phyloP scores from a whole-genome alignment of 2,888 invertebrate species.

The Drosophila melanosoma region DNA sequence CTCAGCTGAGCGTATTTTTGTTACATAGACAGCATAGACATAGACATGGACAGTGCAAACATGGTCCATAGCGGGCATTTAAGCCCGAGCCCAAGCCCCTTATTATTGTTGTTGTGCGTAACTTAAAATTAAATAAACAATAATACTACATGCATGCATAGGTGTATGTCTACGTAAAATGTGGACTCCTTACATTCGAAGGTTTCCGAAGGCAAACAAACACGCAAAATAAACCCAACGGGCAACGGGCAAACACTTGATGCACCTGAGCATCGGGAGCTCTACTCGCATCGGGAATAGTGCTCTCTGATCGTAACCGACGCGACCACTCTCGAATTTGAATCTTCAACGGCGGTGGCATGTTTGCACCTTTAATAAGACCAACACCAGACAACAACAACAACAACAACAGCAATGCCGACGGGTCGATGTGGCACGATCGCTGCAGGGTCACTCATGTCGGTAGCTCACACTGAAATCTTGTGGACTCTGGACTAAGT shows the following conservation, averaged over 20 bases:
- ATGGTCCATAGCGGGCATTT: slow-evolving; percentile 41
- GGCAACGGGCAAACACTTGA: slow-evolving; percentile 63
- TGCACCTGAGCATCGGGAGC: slow-evolving; percentile 46
- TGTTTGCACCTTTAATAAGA: slow-evolving; percentile 82
- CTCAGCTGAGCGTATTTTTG: slow-evolving; percentile 12
- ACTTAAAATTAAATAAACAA: slow-evolving; percentile 74
- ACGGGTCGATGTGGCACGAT: slow-evolving; percentile 47
- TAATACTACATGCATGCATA: slow-evolving; percentile 27
- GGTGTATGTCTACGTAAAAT: slow-evolving; percentile 35
- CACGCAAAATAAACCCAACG: slow-evolving; percentile 68
- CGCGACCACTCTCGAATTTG: slow-evolving; percentile 51
- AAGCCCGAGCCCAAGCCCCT: slow-evolving; percentile 48
- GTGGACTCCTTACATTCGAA: slow-evolving; percentile 58
- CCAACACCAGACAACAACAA: slow-evolving; percentile 56
- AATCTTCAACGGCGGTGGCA: slow-evolving; percentile 76
- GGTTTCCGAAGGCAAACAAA: slow-evolving; percentile 67
- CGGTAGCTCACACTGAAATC: slow-evolving; percentile 36
- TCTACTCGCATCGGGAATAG: neutral
- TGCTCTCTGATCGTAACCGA: slow-evolving; percentile 73
- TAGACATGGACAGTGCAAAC: slow-evolving; percentile 37
- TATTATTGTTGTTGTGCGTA: slow-evolving; percentile 55
- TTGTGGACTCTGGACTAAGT: slow-evolving; percentile 31
- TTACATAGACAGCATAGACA: slow-evolving; percentile 33
- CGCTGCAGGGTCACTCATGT: slow-evolving; percentile 22
- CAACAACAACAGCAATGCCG: slow-evolving; percentile 35